Evolutionary conservation across 2,888 invertebrate species (phyloP).

Genomic region (Callimorpha dominula): DNA sequence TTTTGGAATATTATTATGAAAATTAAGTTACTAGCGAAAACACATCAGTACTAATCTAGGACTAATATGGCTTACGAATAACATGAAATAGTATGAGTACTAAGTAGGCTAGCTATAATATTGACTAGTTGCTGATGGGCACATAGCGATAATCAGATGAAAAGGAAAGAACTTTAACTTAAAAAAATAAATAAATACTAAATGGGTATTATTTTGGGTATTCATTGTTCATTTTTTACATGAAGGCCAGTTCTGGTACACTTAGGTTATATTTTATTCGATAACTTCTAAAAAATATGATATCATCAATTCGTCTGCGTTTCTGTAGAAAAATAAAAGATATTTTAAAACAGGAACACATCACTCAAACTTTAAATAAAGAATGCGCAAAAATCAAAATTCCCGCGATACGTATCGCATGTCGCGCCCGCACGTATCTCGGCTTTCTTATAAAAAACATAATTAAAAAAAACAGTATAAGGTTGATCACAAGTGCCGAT

Average conservation of each 20-base stretch:
- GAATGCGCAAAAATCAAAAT: conserved; percentile 67
- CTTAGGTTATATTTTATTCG: too few relatives aligned
- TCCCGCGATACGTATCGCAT: conserved; percentile 70
- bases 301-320: not conserved
- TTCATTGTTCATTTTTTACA: conserved; percentile 20
- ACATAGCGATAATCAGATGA: too few relatives aligned
- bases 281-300: not conserved
- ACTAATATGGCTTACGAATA: too few relatives aligned
- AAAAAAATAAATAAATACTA: too few relatives aligned
- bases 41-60: too few relatives aligned
- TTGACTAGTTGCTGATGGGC: too few relatives aligned
- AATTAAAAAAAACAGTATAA: conserved; percentile 74
- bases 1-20: too few relatives aligned
- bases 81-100: too few relatives aligned
- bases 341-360: conserved; percentile 60
- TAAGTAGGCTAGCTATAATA: too few relatives aligned
- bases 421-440: conserved; percentile 73
- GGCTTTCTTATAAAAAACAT: conserved; percentile 64
- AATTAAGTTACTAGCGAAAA: too few relatives aligned
- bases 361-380: conserved; percentile 64
- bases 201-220: too few relatives aligned
- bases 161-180: too few relatives aligned
- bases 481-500: conserved; percentile 84
- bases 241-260: conserved; percentile 6
- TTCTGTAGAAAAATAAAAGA: conserved; percentile 25